phyloP scores from a whole-genome alignment of 2,888 invertebrate species.

The Microdon myrmicae region DNA sequence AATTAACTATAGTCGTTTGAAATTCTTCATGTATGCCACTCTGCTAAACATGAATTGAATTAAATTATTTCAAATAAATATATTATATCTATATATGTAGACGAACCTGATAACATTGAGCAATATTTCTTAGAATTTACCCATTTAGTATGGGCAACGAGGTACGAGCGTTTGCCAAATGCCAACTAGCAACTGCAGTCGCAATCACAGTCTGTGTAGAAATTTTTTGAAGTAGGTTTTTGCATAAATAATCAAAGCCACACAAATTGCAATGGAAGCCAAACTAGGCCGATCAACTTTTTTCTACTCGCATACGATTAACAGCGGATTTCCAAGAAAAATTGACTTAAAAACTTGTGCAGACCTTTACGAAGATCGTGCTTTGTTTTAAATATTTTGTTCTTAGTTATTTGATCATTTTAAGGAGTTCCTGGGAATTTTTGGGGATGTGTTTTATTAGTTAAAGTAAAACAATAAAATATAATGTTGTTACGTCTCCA shows the following conservation, averaged over 20 bases:
- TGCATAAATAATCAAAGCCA: slow-evolving; percentile 1
- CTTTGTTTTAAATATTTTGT: too few species aligned
- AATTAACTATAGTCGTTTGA: too few species aligned
- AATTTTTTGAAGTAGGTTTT: slow-evolving; percentile 5
- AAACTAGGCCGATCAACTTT: slow-evolving; percentile 28
- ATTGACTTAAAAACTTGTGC: too few species aligned
- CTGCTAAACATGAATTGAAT: slow-evolving; percentile 1
- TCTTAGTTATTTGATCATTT: too few species aligned
- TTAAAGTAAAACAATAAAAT: too few species aligned
- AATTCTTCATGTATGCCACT: not conserved
- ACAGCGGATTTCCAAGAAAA: not conserved
- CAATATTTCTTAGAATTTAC: slow-evolving; percentile 23
- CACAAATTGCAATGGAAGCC: slow-evolving; percentile 17
- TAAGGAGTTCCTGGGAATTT: too few species aligned
- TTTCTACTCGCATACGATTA: slow-evolving; percentile 18
- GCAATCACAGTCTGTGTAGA: slow-evolving; percentile 11
- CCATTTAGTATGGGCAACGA: slow-evolving; percentile 5
- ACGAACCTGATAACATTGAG: slow-evolving; percentile 8
- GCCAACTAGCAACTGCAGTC: slow-evolving; percentile 12
- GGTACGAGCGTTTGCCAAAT: slow-evolving; percentile 7
- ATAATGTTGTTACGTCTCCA: too few species aligned
- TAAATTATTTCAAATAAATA: not conserved
- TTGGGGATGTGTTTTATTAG: too few species aligned
- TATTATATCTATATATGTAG: too few species aligned
- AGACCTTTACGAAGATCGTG: too few species aligned